phyloP scores from a whole-genome alignment of 1,140 invertebrate species.

The Pectinophora gossypiella region DNA sequence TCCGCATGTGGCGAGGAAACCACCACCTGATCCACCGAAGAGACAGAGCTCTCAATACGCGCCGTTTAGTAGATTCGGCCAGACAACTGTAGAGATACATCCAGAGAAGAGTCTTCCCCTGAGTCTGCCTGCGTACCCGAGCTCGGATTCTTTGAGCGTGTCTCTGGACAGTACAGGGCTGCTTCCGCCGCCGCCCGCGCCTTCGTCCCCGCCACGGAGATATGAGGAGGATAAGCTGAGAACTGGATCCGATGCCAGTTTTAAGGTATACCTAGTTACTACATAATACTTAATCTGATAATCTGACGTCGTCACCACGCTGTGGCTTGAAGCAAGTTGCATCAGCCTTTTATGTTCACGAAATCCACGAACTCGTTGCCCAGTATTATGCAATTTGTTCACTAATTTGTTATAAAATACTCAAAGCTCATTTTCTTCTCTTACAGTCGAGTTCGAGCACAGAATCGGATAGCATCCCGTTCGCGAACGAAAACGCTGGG shows the following conservation, averaged over 20 bases:
- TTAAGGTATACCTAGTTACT: slow-evolving; percentile 89
- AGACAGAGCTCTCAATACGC: slow-evolving; percentile 79
- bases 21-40: slow-evolving; percentile 91
- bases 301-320: too few species aligned
- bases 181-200: slow-evolving; percentile 76
- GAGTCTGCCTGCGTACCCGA: slow-evolving; percentile 77
- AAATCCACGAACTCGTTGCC: too few species aligned
- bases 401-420: too few species aligned
- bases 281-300: too few species aligned
- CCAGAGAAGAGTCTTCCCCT: slow-evolving; percentile 76
- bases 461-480: slow-evolving; percentile 97
- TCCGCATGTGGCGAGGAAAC: slow-evolving; percentile 81
- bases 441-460: slow-evolving; percentile 95
- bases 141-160: slow-evolving; percentile 77
- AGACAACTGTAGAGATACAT: slow-evolving; percentile 81
- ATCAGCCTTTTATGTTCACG: too few species aligned
- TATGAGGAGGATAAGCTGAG: slow-evolving; percentile 82
- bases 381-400: too few species aligned
- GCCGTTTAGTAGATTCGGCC: slow-evolving; percentile 71
- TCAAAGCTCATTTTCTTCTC: too few species aligned
- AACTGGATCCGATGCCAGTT: slow-evolving; percentile 89
- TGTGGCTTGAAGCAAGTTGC: too few species aligned
- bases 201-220: slow-evolving; percentile 75
- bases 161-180: slow-evolving; percentile 76
- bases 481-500: slow-evolving; percentile 98